Conservation (phyloP, 2,113 vertebrate genomes). For the Pitta sordida region DNA sequence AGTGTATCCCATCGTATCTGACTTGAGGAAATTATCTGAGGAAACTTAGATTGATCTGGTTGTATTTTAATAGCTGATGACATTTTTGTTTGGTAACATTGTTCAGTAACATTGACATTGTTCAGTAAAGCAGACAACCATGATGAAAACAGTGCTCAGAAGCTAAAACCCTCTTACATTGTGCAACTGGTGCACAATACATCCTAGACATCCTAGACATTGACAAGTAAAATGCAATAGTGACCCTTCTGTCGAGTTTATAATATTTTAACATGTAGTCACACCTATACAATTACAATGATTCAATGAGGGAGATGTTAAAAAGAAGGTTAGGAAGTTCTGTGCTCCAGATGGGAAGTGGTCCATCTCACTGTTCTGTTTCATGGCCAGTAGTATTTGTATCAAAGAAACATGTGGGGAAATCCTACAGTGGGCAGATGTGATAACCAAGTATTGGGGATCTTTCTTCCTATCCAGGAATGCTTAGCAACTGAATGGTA, state of each 20-base stretch:
- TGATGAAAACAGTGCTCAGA: neutral
- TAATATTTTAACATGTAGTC: neutral
- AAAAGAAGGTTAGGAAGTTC: neutral
- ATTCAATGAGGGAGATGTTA: neutral
- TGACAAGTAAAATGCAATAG: neutral
- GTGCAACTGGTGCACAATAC: neutral
- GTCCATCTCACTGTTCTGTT: neutral
- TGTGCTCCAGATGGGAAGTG: neutral
- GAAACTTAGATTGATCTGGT: neutral
- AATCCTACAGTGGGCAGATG: neutral
- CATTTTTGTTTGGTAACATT: neutral
- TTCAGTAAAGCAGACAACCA: neutral
- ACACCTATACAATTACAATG: neutral
- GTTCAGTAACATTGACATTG: too few relatives aligned
- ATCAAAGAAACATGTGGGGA: neutral
- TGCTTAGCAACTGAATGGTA: neutral
- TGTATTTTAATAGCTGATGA: neutral
- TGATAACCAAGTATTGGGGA: neutral
- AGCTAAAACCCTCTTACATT: neutral
- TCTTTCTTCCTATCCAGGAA: neutral
- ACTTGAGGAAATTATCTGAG: neutral
- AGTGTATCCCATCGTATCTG: neutral
- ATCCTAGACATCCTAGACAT: neutral
- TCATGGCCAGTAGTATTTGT: neutral
- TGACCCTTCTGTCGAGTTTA: neutral